A percentile compares a stretch with the other conserved stretches of the same genome.
phyloP scores from a whole-genome alignment of 1,140 invertebrate species.

The Nautilus pompilius region DNA sequence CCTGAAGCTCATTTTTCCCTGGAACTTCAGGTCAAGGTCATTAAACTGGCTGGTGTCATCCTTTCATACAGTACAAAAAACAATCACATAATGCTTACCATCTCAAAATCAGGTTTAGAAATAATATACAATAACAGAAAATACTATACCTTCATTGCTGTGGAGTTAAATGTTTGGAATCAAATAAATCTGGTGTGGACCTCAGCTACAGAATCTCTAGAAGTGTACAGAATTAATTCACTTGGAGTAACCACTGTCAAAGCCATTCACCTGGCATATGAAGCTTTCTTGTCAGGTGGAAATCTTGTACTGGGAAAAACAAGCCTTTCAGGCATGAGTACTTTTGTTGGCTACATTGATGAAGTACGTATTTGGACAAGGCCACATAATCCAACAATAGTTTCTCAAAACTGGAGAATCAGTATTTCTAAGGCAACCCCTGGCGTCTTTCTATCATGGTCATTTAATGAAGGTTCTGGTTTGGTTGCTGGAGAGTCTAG shows the following conservation, averaged over 20 bases:
- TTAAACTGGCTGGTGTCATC: slow-evolving; percentile 14
- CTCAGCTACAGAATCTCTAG: slow-evolving; percentile 7
- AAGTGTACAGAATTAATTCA: slow-evolving; percentile 16
- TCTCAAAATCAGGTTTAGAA: slow-evolving; percentile 14
- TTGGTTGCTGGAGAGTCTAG: slow-evolving; percentile 15
- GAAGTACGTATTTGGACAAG: slow-evolving; percentile 30
- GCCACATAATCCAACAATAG: slow-evolving; percentile 25
- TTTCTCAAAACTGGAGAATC: slow-evolving; percentile 15
- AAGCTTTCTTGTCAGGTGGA: slow-evolving; percentile 19
- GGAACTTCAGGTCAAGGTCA: slow-evolving; percentile 27
- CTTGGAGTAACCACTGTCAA: slow-evolving; percentile 14
- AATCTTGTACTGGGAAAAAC: slow-evolving; percentile 18
- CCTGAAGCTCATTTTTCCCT: slow-evolving; percentile 19
- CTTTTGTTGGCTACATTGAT: slow-evolving; percentile 24
- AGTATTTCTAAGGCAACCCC: slow-evolving; percentile 15
- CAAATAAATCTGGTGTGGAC: slow-evolving; percentile 22
- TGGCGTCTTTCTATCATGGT: slow-evolving; percentile 21
- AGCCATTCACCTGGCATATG: slow-evolving; percentile 7
- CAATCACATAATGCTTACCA: slow-evolving; percentile 10
- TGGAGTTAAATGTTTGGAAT: slow-evolving; percentile 21
- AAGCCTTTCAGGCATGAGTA: slow-evolving; percentile 2
- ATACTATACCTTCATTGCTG: slow-evolving; percentile 11
- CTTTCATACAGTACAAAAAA: slow-evolving; percentile 12
- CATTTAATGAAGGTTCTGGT: slow-evolving; percentile 22
- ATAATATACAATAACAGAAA: slow-evolving; percentile 11